Percentiles rank a stretch among this genome's conserved stretches.
phyloP scores from a whole-genome alignment of 2,797 vertebrate genomes.

The Gymnodraco acuticeps region DNA sequence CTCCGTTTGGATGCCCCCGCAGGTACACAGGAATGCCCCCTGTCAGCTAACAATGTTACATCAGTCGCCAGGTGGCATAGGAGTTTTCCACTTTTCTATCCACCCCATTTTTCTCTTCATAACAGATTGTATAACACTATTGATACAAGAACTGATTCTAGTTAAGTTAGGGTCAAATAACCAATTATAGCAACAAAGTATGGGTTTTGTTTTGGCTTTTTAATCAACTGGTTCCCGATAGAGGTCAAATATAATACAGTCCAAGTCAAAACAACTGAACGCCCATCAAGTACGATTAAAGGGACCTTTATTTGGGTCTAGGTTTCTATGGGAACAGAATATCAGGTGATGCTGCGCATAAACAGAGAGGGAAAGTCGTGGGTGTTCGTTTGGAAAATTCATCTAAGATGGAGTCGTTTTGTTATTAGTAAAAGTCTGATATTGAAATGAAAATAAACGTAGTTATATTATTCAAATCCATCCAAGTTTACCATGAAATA shows the following conservation, averaged over 20 bases:
- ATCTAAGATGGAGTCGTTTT: slow-evolving; percentile 26
- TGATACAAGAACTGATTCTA: neutral
- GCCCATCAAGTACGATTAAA: slow-evolving; percentile 55
- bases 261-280: slow-evolving; percentile 61
- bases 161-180: neutral
- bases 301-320: slow-evolving; percentile 58
- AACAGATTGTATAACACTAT: slow-evolving; percentile 33
- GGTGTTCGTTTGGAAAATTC: slow-evolving; percentile 41
- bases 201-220: slow-evolving; percentile 9
- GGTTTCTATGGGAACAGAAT: slow-evolving; percentile 61
- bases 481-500: slow-evolving; percentile 9
- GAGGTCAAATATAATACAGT: slow-evolving; percentile 44
- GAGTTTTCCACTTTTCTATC: slow-evolving; percentile 46
- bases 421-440: slow-evolving; percentile 19
- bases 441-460: slow-evolving; percentile 20
- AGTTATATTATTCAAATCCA: slow-evolving; percentile 5
- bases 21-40: slow-evolving; percentile 80
- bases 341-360: slow-evolving; percentile 59
- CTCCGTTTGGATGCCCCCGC: slow-evolving; percentile 69
- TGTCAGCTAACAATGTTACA: slow-evolving; percentile 72
- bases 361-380: slow-evolving; percentile 51
- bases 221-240: slow-evolving; percentile 34
- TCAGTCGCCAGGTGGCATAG: slow-evolving; percentile 62
- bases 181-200: neutral
- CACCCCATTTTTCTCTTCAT: slow-evolving; percentile 28